Evolutionary conservation across 2,888 invertebrate genomes (phyloP).

Genomic region (Heliconius ethilla): DNA sequence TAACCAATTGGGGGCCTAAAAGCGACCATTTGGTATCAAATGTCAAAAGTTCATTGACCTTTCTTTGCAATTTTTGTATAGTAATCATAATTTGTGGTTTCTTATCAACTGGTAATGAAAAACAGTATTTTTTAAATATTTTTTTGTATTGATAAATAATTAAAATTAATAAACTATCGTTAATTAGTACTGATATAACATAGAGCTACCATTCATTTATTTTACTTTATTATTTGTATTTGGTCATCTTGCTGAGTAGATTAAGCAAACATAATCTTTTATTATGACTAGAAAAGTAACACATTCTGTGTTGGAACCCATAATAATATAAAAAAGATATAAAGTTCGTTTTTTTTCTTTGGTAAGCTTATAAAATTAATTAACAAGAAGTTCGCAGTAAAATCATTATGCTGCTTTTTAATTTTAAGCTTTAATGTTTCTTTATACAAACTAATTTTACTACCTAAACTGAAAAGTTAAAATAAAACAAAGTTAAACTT

Average conservation of each 20-base stretch:
- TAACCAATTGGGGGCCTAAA: too few relatives aligned
- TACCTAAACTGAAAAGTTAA: neutral
- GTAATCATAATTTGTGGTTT: neutral
- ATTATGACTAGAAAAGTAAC: too few relatives aligned
- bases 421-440: too few relatives aligned
- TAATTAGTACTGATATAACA: neutral
- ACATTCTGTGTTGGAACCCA: too few relatives aligned
- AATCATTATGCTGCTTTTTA: too few relatives aligned
- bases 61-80: neutral
- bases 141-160: neutral
- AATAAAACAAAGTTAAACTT: neutral
- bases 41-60: slow-evolving; percentile 19
- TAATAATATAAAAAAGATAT: too few relatives aligned
- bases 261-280: neutral
- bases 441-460: too few relatives aligned
- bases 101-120: neutral
- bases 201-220: neutral
- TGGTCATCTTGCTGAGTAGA: neutral
- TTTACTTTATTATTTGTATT: neutral
- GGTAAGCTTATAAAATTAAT: too few relatives aligned
- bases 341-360: too few relatives aligned
- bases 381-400: too few relatives aligned
- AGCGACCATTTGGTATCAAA: slow-evolving; percentile 5
- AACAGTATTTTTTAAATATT: neutral
- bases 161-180: neutral